These are phyloP conservation scores for Chauna torquata DNA, from an alignment of 2,113 vertebrate species.

Conservation along the genomic window DNA sequence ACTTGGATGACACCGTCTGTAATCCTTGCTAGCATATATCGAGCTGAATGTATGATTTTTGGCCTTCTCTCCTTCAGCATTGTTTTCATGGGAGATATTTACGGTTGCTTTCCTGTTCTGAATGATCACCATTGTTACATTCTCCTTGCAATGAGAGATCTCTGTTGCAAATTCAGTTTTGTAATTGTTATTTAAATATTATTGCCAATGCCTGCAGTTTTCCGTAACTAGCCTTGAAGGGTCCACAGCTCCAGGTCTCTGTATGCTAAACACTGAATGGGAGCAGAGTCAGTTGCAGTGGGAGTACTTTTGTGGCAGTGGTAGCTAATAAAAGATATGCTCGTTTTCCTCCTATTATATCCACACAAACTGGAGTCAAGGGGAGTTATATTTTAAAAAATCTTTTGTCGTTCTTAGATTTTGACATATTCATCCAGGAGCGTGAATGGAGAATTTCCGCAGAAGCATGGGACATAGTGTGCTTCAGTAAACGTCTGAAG, in stretches of 20 bases:
- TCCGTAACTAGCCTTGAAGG: not conserved
- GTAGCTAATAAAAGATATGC: not conserved
- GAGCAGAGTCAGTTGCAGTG: not conserved
- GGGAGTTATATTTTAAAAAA: not conserved
- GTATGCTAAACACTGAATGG: not conserved
- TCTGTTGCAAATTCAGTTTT: not conserved
- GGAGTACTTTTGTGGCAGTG: not conserved
- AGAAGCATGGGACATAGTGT: fast-evolving
- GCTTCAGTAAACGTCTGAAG: not conserved
- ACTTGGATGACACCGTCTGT: not conserved
- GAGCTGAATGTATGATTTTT: not conserved
- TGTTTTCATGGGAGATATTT: not conserved
- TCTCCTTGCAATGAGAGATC: not conserved
- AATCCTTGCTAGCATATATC: not conserved
- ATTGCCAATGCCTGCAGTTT: not conserved
- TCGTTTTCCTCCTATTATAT: not conserved
- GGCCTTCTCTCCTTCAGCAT: not conserved
- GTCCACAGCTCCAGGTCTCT: not conserved
- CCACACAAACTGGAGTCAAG: not conserved
- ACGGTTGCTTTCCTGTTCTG: not conserved
- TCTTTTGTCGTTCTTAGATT: not conserved
- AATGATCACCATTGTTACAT: fast-evolving
- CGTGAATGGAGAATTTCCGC: not conserved
- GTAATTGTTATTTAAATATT: not conserved
- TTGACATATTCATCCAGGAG: not conserved